phyloP scores from a whole-genome alignment of 2,797 vertebrate species.

The Myioborus miniatus region DNA sequence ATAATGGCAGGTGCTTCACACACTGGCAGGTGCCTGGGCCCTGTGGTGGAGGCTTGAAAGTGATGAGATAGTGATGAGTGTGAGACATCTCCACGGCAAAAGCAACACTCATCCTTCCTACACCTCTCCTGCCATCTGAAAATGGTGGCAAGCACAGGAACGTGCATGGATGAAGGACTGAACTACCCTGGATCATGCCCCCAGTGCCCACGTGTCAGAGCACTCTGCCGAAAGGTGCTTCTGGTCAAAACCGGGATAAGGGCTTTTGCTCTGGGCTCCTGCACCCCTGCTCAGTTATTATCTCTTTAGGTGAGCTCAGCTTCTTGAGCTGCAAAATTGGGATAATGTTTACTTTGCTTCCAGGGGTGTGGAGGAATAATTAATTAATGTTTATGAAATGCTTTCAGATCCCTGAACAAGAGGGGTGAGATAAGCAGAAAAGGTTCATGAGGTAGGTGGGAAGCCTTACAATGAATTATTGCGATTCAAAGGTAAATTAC shows the following conservation, averaged over 20 bases:
- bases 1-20: not conserved
- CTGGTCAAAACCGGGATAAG: not conserved
- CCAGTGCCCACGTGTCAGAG: fast-evolving
- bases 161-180: fast-evolving
- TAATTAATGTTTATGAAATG: conserved; percentile 47
- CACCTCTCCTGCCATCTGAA: not conserved
- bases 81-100: not conserved
- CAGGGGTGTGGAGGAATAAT: conserved; percentile 32
- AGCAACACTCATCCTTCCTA: not conserved
- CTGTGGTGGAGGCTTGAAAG: not conserved
- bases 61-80: not conserved
- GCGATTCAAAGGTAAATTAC: conserved; percentile 20
- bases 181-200: not conserved
- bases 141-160: not conserved
- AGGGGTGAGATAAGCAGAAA: not conserved
- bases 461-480: not conserved
- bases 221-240: not conserved
- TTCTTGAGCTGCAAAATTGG: not conserved
- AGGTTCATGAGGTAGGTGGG: not conserved
- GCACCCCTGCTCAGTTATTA: not conserved
- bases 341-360: conserved; percentile 21
- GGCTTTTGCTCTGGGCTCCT: not conserved
- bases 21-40: not conserved
- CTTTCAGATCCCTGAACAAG: conserved; percentile 31
- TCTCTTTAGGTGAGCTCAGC: not conserved